These are phyloP conservation scores for Hetaerina titia DNA, from an alignment of 2,888 invertebrate species.

Conservation along the genomic window DNA sequence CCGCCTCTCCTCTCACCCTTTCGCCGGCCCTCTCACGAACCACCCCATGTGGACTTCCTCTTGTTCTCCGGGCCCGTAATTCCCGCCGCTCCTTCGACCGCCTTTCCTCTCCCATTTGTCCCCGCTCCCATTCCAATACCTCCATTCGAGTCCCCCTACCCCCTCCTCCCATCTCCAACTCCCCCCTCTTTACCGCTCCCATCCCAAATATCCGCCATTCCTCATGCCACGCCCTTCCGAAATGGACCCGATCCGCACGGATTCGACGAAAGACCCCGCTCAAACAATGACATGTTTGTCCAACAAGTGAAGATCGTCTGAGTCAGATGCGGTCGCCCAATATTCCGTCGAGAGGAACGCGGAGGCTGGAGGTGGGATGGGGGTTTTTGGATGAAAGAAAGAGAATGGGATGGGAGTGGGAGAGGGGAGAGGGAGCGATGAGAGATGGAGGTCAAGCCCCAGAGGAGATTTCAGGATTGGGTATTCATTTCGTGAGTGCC, in stretches of 20 bases:
- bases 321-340: constrained; percentile 44
- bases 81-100: no score
- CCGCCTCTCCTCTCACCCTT: background rate
- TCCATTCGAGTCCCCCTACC: background rate
- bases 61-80: no score
- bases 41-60: no score
- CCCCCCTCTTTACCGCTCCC: background rate
- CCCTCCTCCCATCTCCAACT: background rate
- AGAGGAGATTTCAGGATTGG: constrained; percentile 13
- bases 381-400: background rate
- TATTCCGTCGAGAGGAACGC: background rate
- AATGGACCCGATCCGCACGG: constrained; percentile 34
- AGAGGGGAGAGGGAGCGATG: background rate
- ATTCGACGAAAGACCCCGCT: background rate
- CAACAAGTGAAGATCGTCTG: constrained; percentile 39
- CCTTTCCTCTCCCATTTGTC: no score
- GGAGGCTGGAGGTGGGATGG: background rate
- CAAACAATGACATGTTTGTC: constrained; percentile 44
- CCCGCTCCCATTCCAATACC: no score
- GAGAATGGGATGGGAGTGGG: background rate
- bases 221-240: background rate
- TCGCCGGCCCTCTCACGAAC: background rate
- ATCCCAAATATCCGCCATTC: background rate
- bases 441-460: background rate
- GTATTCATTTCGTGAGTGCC: constrained; percentile 4